phyloP scores from a whole-genome alignment of 92 coral and sea anemone genomes.

The Hydrozoanthus gracilis region DNA sequence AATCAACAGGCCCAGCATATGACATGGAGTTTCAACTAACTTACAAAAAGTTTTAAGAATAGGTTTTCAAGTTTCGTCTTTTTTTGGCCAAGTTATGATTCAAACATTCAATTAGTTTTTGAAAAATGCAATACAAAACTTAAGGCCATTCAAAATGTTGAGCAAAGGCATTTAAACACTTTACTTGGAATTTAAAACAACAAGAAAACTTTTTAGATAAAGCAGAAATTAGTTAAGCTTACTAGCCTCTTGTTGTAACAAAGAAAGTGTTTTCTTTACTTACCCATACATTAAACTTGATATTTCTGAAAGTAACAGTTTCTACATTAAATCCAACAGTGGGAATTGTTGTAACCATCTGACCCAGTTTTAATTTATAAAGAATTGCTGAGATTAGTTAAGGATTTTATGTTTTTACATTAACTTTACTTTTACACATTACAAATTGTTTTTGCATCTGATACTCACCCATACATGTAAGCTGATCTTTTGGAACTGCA shows the following conservation, averaged over 20 bases:
- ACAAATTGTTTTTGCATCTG: background rate
- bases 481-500: constrained; percentile 84
- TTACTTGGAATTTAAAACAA: too few species aligned
- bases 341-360: constrained; percentile 98
- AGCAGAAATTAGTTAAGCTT: background rate
- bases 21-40: too few species aligned
- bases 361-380: constrained; percentile 96
- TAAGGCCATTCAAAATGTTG: too few species aligned
- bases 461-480: constrained; percentile 98
- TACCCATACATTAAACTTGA: constrained; percentile 99
- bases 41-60: too few species aligned
- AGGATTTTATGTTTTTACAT: constrained; percentile 2
- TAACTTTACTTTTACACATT: background rate
- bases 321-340: constrained; percentile 99
- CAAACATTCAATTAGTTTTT: too few species aligned
- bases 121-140: too few species aligned
- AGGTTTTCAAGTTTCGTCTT: too few species aligned
- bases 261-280: constrained; percentile 42
- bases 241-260: too few species aligned
- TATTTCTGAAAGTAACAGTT: constrained; percentile 89
- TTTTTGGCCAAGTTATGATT: too few species aligned
- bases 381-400: constrained; percentile 65
- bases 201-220: background rate
- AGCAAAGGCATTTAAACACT: too few species aligned
- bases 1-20: too few species aligned